A percentile compares a stretch with the other conserved stretches of the same genome.
Evolutionary conservation across 2,797 vertebrate genomes (phyloP).

Genomic region (Nasua narica): DNA sequence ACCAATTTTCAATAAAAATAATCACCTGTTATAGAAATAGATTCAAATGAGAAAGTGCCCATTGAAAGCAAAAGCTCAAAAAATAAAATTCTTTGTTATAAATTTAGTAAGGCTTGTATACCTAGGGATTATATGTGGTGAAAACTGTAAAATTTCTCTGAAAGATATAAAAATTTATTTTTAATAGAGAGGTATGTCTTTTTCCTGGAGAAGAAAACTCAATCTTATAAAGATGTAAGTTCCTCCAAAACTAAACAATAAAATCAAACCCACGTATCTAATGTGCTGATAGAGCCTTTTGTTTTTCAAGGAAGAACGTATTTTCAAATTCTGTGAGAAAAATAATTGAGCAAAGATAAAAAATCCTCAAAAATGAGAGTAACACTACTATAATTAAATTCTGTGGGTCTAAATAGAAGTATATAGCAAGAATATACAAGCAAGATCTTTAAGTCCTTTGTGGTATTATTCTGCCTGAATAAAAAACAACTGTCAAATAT

Average conservation of each 20-base stretch:
- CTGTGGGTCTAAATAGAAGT: neutral
- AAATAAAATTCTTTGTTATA: neutral
- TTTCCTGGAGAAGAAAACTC: neutral
- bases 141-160: neutral
- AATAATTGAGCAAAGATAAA: neutral
- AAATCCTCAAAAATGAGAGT: neutral
- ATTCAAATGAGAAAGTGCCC: neutral
- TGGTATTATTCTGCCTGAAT: neutral
- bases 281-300: neutral
- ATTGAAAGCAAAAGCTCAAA: neutral
- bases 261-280: neutral
- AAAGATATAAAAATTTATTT: neutral
- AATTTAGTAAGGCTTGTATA: neutral
- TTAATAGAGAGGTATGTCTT: neutral
- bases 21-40: neutral
- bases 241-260: neutral
- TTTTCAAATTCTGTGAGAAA: neutral
- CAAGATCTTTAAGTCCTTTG: neutral
- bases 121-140: neutral
- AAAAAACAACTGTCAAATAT: neutral
- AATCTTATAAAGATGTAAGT: neutral
- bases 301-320: neutral
- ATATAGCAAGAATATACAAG: neutral
- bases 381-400: neutral
- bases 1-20: neutral